Evolutionary conservation across 2,888 invertebrate species (phyloP), one percentile per base, ranked within the genome.

Genomic region (Petrophora chlorosata): DNA sequence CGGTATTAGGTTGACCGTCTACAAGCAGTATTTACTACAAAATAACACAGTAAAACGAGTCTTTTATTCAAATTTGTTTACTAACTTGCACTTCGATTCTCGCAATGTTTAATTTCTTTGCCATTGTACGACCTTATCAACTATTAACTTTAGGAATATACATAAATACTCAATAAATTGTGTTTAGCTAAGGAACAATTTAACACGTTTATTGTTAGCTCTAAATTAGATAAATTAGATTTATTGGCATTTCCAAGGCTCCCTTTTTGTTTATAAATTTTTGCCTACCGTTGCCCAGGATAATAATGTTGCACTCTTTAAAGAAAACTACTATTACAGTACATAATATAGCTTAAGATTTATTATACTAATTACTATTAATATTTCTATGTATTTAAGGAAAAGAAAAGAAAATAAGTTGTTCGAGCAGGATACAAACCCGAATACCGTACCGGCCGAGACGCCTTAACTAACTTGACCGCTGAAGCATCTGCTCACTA

Each of bases 61-160:
- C 17, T 53, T 43, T 26, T 17, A 48, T 39, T 26, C 5, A 35
- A 50, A 13, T 30, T 7, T 8, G 29, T 44, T 43, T 34, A 79
- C 89, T 91, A 90, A 96, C 96, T 93, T 96, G 96, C 91, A 96
- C 96, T 91, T 96, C 96, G 78, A 96, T 92, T 33, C 49, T 50
- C 10, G 49, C 49, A 25, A 50, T 50, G 29, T 50, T 50, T 39
- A 57, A 42, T 25, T 44, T 41, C 49, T 55, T 55, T 49, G 52
- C 54, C 50, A 42, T 57, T 39, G 15, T 57, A 60, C 49, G 54
- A 41, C 48, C 47, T 10, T 25, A 48, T 50, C 54, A 57, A 65
- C 43, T 63, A 49, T 60, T 69, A 56, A 53, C 46, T 62, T 65
- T 43, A 53, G 56, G 57, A 56, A 15, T 32, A 12, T 14, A 10